These are phyloP conservation scores for Cremastinae sp. DNA, from an alignment of 2,888 invertebrate genomes.

Conservation along the genomic window DNA sequence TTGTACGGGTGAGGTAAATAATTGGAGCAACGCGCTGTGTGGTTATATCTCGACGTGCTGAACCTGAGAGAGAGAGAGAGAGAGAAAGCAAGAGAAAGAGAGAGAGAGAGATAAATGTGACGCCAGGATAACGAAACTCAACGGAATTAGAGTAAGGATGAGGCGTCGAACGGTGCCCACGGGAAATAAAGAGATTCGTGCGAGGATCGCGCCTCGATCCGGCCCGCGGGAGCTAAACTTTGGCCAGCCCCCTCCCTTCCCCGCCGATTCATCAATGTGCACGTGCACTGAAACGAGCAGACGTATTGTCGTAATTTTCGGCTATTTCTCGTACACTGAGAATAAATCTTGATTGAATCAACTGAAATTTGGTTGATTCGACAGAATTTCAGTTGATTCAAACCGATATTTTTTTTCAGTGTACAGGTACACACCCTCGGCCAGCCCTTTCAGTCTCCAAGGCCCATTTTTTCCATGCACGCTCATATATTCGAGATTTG, in stretches of 20 bases:
- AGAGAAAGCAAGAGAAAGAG: not conserved
- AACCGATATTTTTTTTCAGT: no score
- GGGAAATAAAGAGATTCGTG: slow-evolving; percentile 38
- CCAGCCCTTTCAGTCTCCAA: no score
- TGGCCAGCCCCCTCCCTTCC: not conserved
- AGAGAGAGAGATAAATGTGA: slow-evolving; percentile 17
- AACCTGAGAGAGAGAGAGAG: not conserved
- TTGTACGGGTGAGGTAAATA: slow-evolving; percentile 11
- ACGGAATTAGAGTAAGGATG: slow-evolving; percentile 9
- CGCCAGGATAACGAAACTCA: slow-evolving; percentile 14
- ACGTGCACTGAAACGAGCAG: no score
- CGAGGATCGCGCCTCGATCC: not conserved
- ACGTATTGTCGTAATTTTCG: no score
- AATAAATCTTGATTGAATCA: no score
- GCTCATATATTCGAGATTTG: no score
- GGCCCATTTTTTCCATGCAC: no score
- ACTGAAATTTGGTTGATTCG: no score
- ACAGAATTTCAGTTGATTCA: no score
- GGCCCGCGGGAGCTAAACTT: not conserved
- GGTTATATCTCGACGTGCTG: not conserved
- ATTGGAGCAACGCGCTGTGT: slow-evolving; percentile 10
- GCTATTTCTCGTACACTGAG: no score
- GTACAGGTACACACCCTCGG: no score
- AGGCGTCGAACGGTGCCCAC: slow-evolving; percentile 13
- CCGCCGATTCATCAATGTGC: no score